These are phyloP conservation scores for Trisateles emortualis DNA, from an alignment of 2,888 invertebrate species.

Conservation along the genomic window DNA sequence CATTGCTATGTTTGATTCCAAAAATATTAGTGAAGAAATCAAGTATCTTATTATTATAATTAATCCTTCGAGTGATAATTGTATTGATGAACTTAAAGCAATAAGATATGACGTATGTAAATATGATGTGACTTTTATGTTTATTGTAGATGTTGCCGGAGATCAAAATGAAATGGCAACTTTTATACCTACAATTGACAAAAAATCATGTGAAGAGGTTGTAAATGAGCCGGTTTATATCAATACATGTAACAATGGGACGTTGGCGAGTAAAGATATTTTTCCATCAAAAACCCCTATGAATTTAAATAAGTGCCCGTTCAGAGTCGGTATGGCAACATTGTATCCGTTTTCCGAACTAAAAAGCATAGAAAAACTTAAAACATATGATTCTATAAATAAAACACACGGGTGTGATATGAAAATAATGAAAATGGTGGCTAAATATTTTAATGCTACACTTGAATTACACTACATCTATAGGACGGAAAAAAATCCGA, in stretches of 20 bases:
- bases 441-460: slow-evolving; percentile 63
- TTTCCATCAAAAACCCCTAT: slow-evolving; percentile 58
- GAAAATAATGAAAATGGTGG: slow-evolving; percentile 68
- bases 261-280: slow-evolving; percentile 29
- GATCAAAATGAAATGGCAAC: slow-evolving; percentile 47
- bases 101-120: slow-evolving; percentile 44
- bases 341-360: slow-evolving; percentile 64
- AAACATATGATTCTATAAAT: slow-evolving; percentile 56
- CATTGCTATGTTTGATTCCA: slow-evolving; percentile 35
- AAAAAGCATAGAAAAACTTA: slow-evolving; percentile 46
- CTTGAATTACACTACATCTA: slow-evolving; percentile 58
- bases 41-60: slow-evolving; percentile 56
- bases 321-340: slow-evolving; percentile 64
- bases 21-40: slow-evolving; percentile 33
- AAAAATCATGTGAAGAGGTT: slow-evolving; percentile 51
- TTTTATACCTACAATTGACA: slow-evolving; percentile 56
- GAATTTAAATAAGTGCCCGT: slow-evolving; percentile 65
- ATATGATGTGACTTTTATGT: slow-evolving; percentile 57
- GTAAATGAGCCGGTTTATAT: slow-evolving; percentile 40
- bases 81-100: slow-evolving; percentile 32
- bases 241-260: slow-evolving; percentile 57
- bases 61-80: slow-evolving; percentile 28
- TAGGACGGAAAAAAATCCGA: slow-evolving; percentile 55
- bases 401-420: slow-evolving; percentile 63
- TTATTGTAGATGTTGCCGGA: slow-evolving; percentile 32